A percentile compares a stretch with the other conserved stretches of the same genome.
Evolutionary conservation across 2,888 invertebrate genomes (phyloP).

Genomic region (Pollenia angustigena): DNA sequence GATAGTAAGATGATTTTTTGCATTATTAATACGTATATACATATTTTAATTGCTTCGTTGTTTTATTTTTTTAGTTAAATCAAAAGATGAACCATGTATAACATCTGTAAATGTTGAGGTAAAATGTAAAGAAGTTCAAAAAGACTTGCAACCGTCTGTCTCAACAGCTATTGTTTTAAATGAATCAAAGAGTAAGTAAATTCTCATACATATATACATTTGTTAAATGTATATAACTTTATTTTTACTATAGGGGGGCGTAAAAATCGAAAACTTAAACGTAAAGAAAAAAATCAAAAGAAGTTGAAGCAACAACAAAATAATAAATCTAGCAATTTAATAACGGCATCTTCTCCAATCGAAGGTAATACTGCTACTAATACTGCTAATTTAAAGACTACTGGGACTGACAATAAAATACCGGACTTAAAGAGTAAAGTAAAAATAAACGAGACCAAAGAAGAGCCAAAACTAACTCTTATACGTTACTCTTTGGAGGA

Average conservation of each 20-base stretch:
- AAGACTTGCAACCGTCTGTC: background rate
- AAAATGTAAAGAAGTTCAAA: conserved; percentile 12
- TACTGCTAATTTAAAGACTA: background rate
- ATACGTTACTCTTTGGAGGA: conserved; percentile 78
- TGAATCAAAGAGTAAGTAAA: conserved; percentile 46
- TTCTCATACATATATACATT: background rate
- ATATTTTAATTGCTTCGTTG: background rate
- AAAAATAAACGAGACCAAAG: background rate
- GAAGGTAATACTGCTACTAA: conserved; percentile 6
- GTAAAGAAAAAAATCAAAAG: conserved; percentile 79
- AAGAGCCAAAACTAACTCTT: conserved; percentile 49
- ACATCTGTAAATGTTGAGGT: conserved; percentile 32
- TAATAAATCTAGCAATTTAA: conserved; percentile 56
- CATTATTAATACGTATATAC: background rate
- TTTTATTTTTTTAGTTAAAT: conserved; percentile 24
- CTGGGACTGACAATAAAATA: background rate
- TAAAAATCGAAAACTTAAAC: conserved; percentile 77
- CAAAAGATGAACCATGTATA: conserved; percentile 34
- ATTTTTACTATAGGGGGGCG: conserved; percentile 30
- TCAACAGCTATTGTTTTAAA: background rate
- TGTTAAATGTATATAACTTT: background rate
- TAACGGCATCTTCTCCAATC: background rate
- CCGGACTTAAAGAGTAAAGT: conserved; percentile 16
- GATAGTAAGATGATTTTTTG: conserved; percentile 46
- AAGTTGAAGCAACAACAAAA: conserved; percentile 74